Base-by-base conservation (phyloP, 1,140 invertebrate genomes). In the Calliphora vicina region DNA sequence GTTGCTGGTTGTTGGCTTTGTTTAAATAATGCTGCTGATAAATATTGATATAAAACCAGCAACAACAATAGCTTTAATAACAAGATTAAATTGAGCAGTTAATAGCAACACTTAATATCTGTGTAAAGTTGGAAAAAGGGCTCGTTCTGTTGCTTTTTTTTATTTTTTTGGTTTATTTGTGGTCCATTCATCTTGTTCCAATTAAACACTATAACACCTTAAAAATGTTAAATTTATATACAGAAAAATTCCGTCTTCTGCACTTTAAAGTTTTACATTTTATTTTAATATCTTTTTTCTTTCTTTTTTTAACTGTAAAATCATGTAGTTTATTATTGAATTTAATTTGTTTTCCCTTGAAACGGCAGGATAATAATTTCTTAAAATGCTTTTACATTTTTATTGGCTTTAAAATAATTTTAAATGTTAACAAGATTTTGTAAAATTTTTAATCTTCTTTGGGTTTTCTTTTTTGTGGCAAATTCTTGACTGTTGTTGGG, bases 21-120 rank as follows among this genome's bases (percentile, higher is more conserved):
- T 50, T 17, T 50, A 35, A 35, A 35, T 50, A 50, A 15, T 25
- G 74, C 74, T 76, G 35, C 74, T 78, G 74, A 43, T 43, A 78
- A 20, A 67, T 23, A 23, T 67, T 67, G 20, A 67, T 20, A 67
- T 17, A 67, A 61, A 61, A 67, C 4, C 17, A 67, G 20, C 17
- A 20, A 67, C 61, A 23, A 57, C n/a, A 57, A 57, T 57, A 57
- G n/a, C 50, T 17, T 23, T 23, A 67, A 67, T 67, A 67, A 67
- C n/a, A 78, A 43, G 74, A 23, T 78, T 23, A 78, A 78, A 78
- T 78, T 78, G 25, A 78, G 74, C 74, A 78, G 74, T 78, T 78
- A 78, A 78, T 35, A 67, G n/a, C 61, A 67, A 78, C 74, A 78
- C 35, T 43, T 43, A 45, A 13, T 67, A 23, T 4, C 20, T 23